Evolutionary conservation across 2,888 invertebrate genomes (phyloP).

Genomic region (Ischnus inquisitorius): DNA sequence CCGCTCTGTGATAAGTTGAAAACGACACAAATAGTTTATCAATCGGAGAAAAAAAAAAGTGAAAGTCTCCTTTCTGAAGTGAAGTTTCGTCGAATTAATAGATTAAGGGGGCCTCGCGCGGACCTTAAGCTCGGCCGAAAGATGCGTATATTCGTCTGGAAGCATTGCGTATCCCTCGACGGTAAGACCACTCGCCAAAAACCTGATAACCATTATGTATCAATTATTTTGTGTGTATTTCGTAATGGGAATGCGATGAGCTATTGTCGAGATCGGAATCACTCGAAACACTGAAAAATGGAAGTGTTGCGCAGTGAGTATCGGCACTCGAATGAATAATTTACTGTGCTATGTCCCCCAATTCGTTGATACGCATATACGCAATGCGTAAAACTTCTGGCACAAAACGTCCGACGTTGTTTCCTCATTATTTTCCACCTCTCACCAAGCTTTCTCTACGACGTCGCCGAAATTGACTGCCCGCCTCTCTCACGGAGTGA

Average conservation of each 20-base stretch:
- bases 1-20: slow-evolving; percentile 60
- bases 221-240: background rate
- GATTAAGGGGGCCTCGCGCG: background rate
- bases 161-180: slow-evolving; percentile 82
- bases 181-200: slow-evolving; percentile 74
- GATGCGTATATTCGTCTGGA: slow-evolving; percentile 83
- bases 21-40: slow-evolving; percentile 41
- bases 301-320: no score
- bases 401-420: no score
- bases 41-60: slow-evolving; percentile 26
- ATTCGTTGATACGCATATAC: no score
- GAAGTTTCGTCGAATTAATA: slow-evolving; percentile 40
- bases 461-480: no score
- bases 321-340: no score
- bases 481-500: no score
- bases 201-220: background rate
- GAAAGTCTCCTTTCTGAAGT: slow-evolving; percentile 33
- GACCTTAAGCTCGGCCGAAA: slow-evolving; percentile 40
- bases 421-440: no score
- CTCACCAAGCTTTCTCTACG: no score
- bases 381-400: no score
- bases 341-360: no score
- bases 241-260: background rate
- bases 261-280: no score
- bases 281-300: no score